A percentile compares a stretch with the other conserved stretches of the same genome.
Evolutionary conservation across 1,140 invertebrate genomes (phyloP).

Genomic region (Aphaenogaster rudis): DNA sequence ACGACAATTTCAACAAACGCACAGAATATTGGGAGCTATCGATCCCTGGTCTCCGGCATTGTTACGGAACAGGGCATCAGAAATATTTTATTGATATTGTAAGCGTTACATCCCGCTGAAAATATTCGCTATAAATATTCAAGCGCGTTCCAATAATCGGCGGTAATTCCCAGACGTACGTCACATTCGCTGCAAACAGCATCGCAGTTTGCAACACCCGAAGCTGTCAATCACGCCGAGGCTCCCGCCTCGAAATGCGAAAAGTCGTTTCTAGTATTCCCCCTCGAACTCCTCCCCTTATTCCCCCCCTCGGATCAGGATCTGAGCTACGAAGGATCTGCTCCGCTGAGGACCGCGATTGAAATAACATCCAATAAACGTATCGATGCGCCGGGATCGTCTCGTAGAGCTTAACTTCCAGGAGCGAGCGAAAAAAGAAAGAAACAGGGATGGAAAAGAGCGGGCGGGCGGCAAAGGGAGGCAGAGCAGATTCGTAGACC

Average conservation of each 20-base stretch:
- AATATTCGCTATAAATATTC: conserved; percentile 46
- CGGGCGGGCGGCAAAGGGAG: neutral
- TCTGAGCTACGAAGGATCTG: conserved; percentile 6
- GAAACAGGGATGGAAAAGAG: neutral
- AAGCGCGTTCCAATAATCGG: conserved; percentile 26
- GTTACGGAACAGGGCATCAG: neutral
- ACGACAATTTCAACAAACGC: neutral
- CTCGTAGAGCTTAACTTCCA: conserved; percentile 46
- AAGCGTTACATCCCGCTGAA: neutral
- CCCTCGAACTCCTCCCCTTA: neutral
- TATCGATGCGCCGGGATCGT: conserved; percentile 65
- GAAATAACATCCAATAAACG: conserved; percentile 74
- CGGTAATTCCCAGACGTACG: conserved; percentile 14
- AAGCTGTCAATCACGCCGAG: conserved; percentile 44
- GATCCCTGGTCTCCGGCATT: neutral
- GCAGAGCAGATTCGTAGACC: conserved; percentile 29
- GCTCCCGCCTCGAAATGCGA: conserved; percentile 43
- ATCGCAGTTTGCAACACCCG: conserved; percentile 7
- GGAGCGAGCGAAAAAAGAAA: conserved; percentile 6
- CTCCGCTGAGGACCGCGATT: conserved; percentile 45
- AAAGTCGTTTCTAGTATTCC: conserved; percentile 60
- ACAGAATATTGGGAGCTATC: neutral
- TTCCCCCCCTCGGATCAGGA: neutral
- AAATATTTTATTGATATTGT: neutral
- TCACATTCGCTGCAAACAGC: neutral